Base-by-base conservation (phyloP, 2,797 vertebrate genomes). In the Pseudomugil tenellus region DNA sequence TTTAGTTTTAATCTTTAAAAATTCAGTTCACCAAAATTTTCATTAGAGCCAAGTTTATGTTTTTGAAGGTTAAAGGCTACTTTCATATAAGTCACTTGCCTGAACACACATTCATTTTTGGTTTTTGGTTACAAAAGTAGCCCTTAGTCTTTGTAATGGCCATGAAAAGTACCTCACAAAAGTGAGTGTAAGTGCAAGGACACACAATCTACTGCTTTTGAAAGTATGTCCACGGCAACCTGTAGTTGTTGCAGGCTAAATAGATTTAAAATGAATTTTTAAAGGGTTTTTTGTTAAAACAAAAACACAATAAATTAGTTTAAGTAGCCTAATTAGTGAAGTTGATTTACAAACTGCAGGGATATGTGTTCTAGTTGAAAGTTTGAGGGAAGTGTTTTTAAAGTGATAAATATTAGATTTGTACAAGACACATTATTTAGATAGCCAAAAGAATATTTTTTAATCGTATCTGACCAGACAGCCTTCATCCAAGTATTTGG, bases 1-100 rank as follows among this genome's bases (percentile, higher is more conserved):
- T 70, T 60, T 43, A 51, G 32, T 55, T 63, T n/a, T 25, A 72
- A 37, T n/a, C 19, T 12, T 49, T 56, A 64, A 55, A 10, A 55
- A 29, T 23, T 41, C 5, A 49, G 2, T 28, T 51, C 26, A 39
- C 8, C 21, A 25, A 19, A 23, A 17, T 8, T 49, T 67, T 51
- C 23, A 9, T 58, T 46, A n/a, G n/a, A 23, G 21, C 11, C 12
- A 23, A 5, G 2, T 48, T 4, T 11, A 48, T 21, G 3, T 48
- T 41, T 39, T 41, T 41, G 19, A 41, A 41, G 39, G 39, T 53
- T 43, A 13, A 29, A 39, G 31, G 4, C 26, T 17, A 6, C 32
- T 8, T 34, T 46, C 25, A 52, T 17, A 32, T 19, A 21, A n/a
- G 19, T 59, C 21, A 13, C 34, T 19, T 12, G 23, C 12, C 19